Percentiles rank a stretch among this genome's conserved stretches.
Evolutionary conservation across 2,113 vertebrate species (phyloP).

Genomic region (Ammodytes marinus): DNA sequence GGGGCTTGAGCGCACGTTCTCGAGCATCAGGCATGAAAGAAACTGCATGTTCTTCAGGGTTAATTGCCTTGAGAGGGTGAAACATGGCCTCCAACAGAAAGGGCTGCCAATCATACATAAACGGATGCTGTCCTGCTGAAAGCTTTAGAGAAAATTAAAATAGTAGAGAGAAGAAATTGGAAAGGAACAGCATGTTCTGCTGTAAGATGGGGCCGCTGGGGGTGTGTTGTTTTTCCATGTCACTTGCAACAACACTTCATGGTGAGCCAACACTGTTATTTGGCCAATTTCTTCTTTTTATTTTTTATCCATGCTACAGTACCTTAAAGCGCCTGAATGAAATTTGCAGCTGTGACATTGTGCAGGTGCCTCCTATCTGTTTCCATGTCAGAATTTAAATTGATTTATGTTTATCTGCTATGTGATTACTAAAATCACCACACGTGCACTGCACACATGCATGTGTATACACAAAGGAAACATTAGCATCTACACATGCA

Average conservation of each 20-base stretch:
- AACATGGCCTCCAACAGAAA: not conserved
- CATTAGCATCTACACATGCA: not conserved
- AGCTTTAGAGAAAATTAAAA: slow-evolving; percentile 5
- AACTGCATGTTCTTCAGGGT: not conserved
- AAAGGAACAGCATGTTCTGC: slow-evolving; percentile 26
- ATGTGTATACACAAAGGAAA: not conserved
- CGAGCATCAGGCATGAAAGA: not conserved
- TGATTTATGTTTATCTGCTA: not conserved
- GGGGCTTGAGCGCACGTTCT: not conserved
- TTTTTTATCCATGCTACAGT: not conserved
- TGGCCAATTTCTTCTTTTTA: no score
- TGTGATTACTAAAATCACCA: not conserved
- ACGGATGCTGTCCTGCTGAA: slow-evolving; percentile 9
- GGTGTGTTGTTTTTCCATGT: slow-evolving; percentile 14
- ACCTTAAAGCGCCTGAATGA: not conserved
- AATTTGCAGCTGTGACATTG: not conserved
- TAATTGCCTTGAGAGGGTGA: slow-evolving; percentile 9
- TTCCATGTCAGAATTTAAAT: slow-evolving; percentile 4
- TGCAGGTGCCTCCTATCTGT: not conserved
- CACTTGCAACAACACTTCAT: slow-evolving; percentile 22
- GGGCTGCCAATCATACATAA: not conserved
- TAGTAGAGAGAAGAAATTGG: slow-evolving; percentile 6
- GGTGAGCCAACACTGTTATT: slow-evolving; percentile 22
- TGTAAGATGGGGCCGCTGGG: not conserved
- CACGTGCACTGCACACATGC: not conserved